These are phyloP conservation scores for Doryteuthis pealeii DNA, from an alignment of 1,140 invertebrate species.

Conservation along the genomic window DNA sequence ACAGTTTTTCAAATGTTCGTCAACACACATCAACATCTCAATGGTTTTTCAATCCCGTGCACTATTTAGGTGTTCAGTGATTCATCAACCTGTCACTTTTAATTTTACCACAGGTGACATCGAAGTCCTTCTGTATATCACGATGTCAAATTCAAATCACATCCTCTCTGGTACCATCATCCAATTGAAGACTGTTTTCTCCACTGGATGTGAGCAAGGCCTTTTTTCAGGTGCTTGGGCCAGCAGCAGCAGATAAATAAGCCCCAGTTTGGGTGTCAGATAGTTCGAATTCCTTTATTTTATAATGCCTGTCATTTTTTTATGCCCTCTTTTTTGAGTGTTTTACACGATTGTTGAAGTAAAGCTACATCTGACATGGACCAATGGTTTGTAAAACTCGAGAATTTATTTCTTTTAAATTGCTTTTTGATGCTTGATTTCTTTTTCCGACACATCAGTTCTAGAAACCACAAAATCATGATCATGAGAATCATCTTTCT, in stretches of 20 bases:
- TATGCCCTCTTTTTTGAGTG: not conserved
- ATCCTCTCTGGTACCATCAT: not conserved
- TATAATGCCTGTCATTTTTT: too few species aligned
- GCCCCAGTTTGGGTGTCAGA: too few species aligned
- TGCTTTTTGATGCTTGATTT: not conserved
- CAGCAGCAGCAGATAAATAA: not conserved
- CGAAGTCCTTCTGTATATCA: not conserved
- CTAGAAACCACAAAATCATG: too few species aligned
- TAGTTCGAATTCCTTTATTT: not conserved
- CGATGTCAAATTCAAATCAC: not conserved
- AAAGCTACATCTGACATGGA: not conserved
- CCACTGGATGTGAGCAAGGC: not conserved
- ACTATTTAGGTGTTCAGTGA: not conserved
- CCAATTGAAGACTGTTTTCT: not conserved
- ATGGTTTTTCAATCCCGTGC: slow-evolving; percentile 12
- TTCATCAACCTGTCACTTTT: not conserved
- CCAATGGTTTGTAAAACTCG: not conserved
- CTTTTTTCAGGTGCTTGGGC: not conserved
- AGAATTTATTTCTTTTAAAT: not conserved
- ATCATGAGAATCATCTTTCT: too few species aligned
- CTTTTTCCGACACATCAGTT: too few species aligned
- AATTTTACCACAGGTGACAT: not conserved
- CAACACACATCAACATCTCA: slow-evolving; percentile 34
- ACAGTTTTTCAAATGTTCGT: slow-evolving; percentile 20
- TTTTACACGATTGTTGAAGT: not conserved